Evolutionary conservation across 2,888 invertebrate genomes (phyloP).

Genomic region (Latrodectus hesperus): DNA sequence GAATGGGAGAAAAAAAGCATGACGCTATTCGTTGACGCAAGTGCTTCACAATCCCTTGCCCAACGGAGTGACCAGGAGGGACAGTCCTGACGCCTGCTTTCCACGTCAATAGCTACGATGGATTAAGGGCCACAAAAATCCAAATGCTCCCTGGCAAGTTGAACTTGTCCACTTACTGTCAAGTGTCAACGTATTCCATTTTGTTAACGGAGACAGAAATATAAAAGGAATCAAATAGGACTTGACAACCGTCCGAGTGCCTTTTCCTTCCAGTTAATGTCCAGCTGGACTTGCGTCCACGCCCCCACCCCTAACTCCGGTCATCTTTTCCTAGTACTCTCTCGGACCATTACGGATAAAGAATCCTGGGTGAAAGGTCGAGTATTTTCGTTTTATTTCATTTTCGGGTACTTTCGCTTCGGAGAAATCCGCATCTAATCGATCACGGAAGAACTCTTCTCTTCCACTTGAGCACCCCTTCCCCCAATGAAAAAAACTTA

Average conservation of each 20-base stretch:
- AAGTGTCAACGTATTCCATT: slow-evolving; percentile 65
- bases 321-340: slow-evolving; percentile 3
- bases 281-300: slow-evolving; percentile 6
- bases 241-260: slow-evolving; percentile 63
- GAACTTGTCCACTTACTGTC: slow-evolving; percentile 67
- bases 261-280: slow-evolving; percentile 48
- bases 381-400: slow-evolving; percentile 24
- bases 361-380: slow-evolving; percentile 56
- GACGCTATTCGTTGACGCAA: slow-evolving; percentile 10
- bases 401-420: slow-evolving; percentile 13
- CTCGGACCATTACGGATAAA: slow-evolving; percentile 65
- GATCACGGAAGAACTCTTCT: slow-evolving; percentile 50
- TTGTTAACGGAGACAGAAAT: slow-evolving; percentile 66
- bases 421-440: slow-evolving; percentile 64
- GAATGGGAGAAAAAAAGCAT: not conserved
- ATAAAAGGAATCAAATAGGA: slow-evolving; percentile 66
- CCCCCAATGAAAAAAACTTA: not conserved
- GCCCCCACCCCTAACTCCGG: not conserved
- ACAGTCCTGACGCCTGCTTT: not conserved
- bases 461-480: not conserved
- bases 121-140: slow-evolving; percentile 49
- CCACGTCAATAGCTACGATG: slow-evolving; percentile 20
- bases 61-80: not conserved
- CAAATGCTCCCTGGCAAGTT: slow-evolving; percentile 57
- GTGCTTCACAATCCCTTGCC: not conserved